Conservation (phyloP, 2,888 invertebrate species). For the Apotomis turbidana region DNA sequence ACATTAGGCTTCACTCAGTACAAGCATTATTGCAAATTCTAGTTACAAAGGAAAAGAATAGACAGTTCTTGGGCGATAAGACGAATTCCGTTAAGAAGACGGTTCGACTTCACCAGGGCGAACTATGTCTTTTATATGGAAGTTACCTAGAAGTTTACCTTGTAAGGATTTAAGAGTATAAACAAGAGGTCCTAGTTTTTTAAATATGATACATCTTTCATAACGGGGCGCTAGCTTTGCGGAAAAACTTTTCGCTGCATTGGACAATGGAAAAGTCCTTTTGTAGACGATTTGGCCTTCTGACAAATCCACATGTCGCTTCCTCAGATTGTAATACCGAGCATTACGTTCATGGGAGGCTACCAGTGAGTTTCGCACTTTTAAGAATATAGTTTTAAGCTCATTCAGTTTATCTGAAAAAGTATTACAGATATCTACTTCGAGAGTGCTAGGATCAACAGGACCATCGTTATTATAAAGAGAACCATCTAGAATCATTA, state of each 20-base stretch:
- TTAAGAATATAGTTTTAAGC: neutral
- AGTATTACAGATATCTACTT: too few relatives aligned
- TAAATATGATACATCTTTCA: neutral
- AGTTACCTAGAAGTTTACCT: neutral
- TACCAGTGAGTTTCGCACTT: neutral
- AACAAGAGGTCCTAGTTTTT: neutral
- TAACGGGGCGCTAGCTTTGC: neutral
- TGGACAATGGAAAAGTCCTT: too few relatives aligned
- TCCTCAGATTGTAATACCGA: neutral
- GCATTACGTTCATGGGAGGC: neutral
- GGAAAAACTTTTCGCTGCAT: neutral
- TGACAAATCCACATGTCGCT: neutral
- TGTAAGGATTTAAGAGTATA: neutral
- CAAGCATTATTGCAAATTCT: too few relatives aligned
- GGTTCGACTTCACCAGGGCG: neutral
- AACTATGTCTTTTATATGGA: constrained; percentile 2
- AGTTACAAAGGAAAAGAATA: too few relatives aligned
- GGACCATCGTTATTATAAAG: neutral
- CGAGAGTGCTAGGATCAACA: neutral
- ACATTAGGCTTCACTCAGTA: too few relatives aligned
- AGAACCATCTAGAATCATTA: neutral
- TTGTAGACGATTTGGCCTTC: neutral
- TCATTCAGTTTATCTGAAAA: neutral
- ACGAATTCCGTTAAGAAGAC: too few relatives aligned
- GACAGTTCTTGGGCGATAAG: too few relatives aligned